Percentiles rank a stretch among this genome's conserved stretches.
These are phyloP conservation scores for Coremacera marginata DNA, from an alignment of 2,888 invertebrate genomes.

Conservation along the genomic window DNA sequence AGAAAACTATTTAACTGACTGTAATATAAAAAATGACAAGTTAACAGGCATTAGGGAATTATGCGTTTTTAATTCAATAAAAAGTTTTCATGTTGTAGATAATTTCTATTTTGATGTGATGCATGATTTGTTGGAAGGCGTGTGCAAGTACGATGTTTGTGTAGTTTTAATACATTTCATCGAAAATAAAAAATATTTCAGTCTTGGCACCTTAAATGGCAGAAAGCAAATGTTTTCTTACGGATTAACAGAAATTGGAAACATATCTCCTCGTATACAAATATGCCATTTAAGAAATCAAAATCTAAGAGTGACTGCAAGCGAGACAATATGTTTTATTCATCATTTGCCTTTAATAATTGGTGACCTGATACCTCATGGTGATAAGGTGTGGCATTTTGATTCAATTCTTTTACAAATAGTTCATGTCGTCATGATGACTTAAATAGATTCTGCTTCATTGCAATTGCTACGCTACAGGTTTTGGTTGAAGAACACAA, in stretches of 20 bases:
- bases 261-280: no score
- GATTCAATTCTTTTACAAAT: constrained; percentile 42
- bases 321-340: no score
- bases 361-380: no score
- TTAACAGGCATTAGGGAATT: constrained; percentile 45
- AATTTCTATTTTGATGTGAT: constrained; percentile 50
- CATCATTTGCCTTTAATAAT: no score
- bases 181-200: no score
- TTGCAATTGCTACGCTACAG: constrained; percentile 14
- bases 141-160: no score
- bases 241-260: no score
- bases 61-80: constrained; percentile 35
- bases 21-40: constrained; percentile 37
- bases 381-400: constrained; percentile 43
- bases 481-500: constrained; percentile 17
- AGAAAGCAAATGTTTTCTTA: no score
- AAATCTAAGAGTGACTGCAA: no score
- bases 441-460: constrained; percentile 2
- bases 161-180: no score
- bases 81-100: constrained; percentile 38
- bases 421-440: constrained; percentile 41
- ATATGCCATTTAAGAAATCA: no score
- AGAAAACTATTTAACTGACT: constrained; percentile 42
- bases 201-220: no score
- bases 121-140: constrained; percentile 52